phyloP scores from a whole-genome alignment of 2,888 invertebrate species.

The Clusia tigrina region DNA sequence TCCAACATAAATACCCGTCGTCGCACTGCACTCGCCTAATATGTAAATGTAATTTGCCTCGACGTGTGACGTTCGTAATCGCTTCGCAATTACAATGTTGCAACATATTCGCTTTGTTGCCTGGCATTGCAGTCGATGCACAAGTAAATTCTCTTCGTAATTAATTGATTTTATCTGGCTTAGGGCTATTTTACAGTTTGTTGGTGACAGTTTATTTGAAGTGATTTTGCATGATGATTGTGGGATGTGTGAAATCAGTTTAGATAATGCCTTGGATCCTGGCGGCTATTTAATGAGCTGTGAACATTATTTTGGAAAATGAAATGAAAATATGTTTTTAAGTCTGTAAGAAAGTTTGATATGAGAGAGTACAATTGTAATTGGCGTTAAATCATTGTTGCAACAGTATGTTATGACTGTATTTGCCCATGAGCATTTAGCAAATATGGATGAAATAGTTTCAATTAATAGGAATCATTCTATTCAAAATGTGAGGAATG shows the following conservation, averaged over 20 bases:
- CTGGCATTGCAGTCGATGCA: conserved; percentile 14
- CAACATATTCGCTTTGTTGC: conserved; percentile 36
- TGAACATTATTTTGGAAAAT: too few relatives aligned
- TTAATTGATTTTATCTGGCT: conserved; percentile 62
- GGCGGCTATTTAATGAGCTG: neutral
- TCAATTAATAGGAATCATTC: too few relatives aligned
- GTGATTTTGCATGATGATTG: neutral
- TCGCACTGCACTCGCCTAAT: conserved; percentile 37
- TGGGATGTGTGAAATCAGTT: neutral
- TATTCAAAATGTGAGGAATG: too few relatives aligned
- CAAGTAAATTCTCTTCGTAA: conserved; percentile 44
- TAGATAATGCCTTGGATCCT: too few relatives aligned
- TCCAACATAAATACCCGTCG: conserved; percentile 15
- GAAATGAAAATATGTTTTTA: too few relatives aligned
- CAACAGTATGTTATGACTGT: too few relatives aligned
- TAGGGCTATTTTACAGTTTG: conserved; percentile 43
- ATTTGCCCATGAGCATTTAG: too few relatives aligned
- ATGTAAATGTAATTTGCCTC: conserved; percentile 59
- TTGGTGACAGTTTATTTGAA: conserved; percentile 4
- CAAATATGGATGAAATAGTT: too few relatives aligned
- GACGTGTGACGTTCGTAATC: conserved; percentile 58
- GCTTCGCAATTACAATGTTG: conserved; percentile 55
- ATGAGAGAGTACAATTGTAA: too few relatives aligned
- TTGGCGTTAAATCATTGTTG: too few relatives aligned
- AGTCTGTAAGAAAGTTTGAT: too few relatives aligned